Base-by-base conservation (phyloP, 1,140 invertebrate species). In the Drosophila seguyi region DNA sequence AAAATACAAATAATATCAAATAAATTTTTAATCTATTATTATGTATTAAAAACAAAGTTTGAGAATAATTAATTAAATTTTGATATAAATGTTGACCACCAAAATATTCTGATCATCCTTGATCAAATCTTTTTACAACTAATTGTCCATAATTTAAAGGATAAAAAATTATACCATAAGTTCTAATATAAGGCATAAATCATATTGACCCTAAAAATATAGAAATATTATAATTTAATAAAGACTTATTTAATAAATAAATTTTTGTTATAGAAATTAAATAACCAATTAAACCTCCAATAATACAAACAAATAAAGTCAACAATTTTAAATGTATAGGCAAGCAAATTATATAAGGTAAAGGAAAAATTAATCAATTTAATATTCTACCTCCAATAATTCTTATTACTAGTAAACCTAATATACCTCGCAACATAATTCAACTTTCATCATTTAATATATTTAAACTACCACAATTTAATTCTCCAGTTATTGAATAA, bases 261-360 rank as follows among this genome's bases (percentile, higher is more conserved):
- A 93, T 83, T 36, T 67, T 90, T 81, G 91, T 90, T 75, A 87
- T 77, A 75, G 92, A 93, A 83, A 93, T 66, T 78, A 93, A 68
- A 91, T 91, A 93, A 0, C 92, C 92, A 61, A 93, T 56, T 48
- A 91, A 66, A 10, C 79, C 69, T 0, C 93, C 93, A 47, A 90
- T 8, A 62, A 94, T 67, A 91, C 91, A 93, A 44, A 93, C 80
- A 83, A 92, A 87, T 84, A 93, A 83, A 56, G 92, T 91, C 85
- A 93, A 91, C 79, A 93, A 74, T 81, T 94, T 93, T 92, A 93
- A 84, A 91, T 87, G 81, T 69, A 92, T 63, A 60, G 90, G 83
- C 85, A 94, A 93, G 93, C 91, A 92, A 94, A 94, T 93, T 87
- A 93, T 92, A 93, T 93, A 92, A 71, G 93, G 92, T 38, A 69